These are phyloP conservation scores for Geophilus truncorum DNA, from an alignment of 2,888 invertebrate genomes.

Conservation along the genomic window DNA sequence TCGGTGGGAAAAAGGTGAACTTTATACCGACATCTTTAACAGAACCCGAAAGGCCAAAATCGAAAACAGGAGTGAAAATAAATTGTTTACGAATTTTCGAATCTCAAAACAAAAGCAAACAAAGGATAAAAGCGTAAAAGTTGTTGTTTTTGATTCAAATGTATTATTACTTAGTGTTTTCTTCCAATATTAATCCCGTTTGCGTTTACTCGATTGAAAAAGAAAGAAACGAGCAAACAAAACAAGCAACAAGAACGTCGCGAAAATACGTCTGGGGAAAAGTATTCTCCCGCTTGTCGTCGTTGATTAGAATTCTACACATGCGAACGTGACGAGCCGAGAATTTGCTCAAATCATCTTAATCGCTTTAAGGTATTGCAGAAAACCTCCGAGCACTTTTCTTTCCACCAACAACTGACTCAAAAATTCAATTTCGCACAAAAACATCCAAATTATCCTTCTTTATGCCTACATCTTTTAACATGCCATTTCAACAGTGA, in stretches of 20 bases:
- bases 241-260: background rate
- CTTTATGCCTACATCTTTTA: background rate
- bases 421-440: background rate
- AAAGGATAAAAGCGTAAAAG: background rate
- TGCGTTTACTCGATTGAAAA: background rate
- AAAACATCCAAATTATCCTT: background rate
- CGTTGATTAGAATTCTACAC: constrained; percentile 7
- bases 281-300: background rate
- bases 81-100: background rate
- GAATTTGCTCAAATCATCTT: constrained; percentile 13
- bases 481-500: background rate
- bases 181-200: background rate
- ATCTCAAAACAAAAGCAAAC: background rate
- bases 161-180: too few relatives aligned
- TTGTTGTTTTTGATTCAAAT: too few relatives aligned
- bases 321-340: background rate
- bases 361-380: constrained; percentile 2
- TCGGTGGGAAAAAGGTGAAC: background rate
- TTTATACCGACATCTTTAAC: background rate
- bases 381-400: background rate
- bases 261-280: background rate
- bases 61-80: too few relatives aligned
- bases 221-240: background rate
- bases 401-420: background rate
- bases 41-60: too few relatives aligned